Evolutionary conservation across 2,888 invertebrate species (phyloP), one percentile per base, ranked within the genome.

Genomic region (Noctua comes): DNA sequence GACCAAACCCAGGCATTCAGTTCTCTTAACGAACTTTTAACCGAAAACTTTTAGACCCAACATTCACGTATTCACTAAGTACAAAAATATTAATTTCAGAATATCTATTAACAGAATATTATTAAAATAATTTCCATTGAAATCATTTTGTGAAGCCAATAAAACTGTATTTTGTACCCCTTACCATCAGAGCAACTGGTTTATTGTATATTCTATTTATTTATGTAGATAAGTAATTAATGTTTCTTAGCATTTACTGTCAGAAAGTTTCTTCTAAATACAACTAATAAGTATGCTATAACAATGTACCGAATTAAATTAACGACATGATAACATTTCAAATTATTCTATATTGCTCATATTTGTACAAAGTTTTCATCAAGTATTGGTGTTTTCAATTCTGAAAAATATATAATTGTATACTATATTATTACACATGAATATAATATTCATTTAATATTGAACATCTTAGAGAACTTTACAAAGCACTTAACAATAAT

Each of bases 331-430:
- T 94, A 93, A 90, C 90, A 90, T 91, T 94, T 93, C 91, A 95
- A 95, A 93, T 94, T 94, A 94, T 93, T 89, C 95, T 96, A 97
- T 97, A 97, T 97, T 97, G 97, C 97, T 97, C 94, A 93, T 95
- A 92, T 96, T 97, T 97, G 97, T 97, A 97, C 97, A 96, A 96
- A 96, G 96, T 96, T 97, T 95, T 95, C 95, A 92, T 95, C 91
- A 94, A 93, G 93, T 95, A 95, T 97, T 96, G 97, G 96, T 97
- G 96, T 96, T 96, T 79, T 92, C 94, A 94, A 92, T 94, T 95
- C 93, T 93, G 94, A 95, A 95, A 89, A 95, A 96, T 96, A 95
- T 95, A 94, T 90, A 91, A 91, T 92, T 92, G 91, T 93, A 92
- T 93, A 93, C 90, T 95, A 93, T 95, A 92, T 92, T 43, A 93